Evolutionary conservation across 1,140 invertebrate genomes (phyloP).

Genomic region (Cotesia typhae): DNA sequence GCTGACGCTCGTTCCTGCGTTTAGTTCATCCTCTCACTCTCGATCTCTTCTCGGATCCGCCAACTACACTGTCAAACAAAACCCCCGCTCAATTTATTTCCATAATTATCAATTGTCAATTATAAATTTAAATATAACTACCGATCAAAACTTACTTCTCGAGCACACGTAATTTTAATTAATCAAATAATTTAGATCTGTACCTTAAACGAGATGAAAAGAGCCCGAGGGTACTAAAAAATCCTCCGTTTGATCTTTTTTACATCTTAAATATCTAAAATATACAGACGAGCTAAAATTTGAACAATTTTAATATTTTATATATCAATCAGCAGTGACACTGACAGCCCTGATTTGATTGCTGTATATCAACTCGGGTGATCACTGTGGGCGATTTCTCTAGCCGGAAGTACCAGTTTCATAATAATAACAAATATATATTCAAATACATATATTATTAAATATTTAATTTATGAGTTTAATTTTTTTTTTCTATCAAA

Average conservation of each 20-base stretch:
- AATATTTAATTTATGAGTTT: no score
- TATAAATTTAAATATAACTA: neutral
- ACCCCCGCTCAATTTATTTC: conserved; percentile 52
- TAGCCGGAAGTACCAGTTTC: no score
- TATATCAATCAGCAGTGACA: no score
- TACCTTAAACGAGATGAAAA: conserved; percentile 30
- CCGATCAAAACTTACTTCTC: no score
- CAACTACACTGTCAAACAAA: conserved; percentile 3
- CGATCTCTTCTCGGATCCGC: conserved; percentile 5
- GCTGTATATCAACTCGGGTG: no score
- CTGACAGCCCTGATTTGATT: no score
- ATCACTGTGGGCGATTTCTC: no score
- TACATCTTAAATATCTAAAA: neutral
- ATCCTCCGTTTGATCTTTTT: conserved; percentile 2
- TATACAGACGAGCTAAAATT: no score
- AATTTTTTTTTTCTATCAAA: no score
- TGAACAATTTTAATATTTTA: no score
- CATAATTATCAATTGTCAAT: conserved; percentile 61
- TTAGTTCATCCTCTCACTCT: conserved; percentile 42
- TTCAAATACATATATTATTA: no score
- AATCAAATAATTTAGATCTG: conserved; percentile 64
- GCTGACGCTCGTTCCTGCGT: conserved; percentile 58
- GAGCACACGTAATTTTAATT: conserved; percentile 50
- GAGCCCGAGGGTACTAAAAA: neutral
- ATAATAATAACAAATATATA: no score